phyloP scores from a whole-genome alignment of 2,797 vertebrate species.

The Miichthys miiuy region DNA sequence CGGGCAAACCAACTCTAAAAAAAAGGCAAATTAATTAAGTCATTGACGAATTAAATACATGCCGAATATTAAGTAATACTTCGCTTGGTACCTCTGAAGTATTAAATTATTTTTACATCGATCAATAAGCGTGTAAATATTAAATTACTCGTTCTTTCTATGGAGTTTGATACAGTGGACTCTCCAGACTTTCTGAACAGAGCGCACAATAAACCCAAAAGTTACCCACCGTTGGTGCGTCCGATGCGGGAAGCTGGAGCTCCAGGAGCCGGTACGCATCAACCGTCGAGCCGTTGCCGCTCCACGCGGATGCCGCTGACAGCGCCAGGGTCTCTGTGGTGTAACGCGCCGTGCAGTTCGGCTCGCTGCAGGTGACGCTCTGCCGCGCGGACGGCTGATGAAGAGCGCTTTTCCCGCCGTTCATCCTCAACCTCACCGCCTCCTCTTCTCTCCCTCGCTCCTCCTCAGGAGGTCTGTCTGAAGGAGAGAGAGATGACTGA shows the following conservation, averaged over 20 bases:
- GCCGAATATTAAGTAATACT: neutral
- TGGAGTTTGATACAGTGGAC: neutral
- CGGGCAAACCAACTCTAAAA: neutral
- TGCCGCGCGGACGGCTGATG: constrained; percentile 28
- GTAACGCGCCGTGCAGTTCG: constrained; percentile 53
- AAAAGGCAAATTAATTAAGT: neutral
- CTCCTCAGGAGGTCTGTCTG: constrained; percentile 1
- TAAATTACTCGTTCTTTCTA: neutral
- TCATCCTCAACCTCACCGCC: constrained; percentile 46
- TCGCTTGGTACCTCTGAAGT: accelerated
- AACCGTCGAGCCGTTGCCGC: constrained; percentile 37
- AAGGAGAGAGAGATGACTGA: neutral
- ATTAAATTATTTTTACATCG: accelerated
- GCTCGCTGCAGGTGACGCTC: constrained; percentile 46
- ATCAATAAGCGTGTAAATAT: neutral
- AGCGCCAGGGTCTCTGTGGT: constrained; percentile 30
- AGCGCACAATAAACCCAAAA: neutral
- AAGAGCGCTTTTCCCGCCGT: constrained; percentile 28
- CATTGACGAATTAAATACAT: accelerated
- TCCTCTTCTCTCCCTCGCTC: constrained; percentile 12
- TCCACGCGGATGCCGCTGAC: constrained; percentile 49
- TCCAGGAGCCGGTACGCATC: constrained; percentile 50
- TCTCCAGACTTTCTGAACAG: neutral
- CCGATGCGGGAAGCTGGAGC: constrained; percentile 44
- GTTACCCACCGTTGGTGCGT: constrained; percentile 61